Base-by-base conservation (phyloP, 2,797 vertebrate genomes). In the Scyliorhinus canicula region DNA sequence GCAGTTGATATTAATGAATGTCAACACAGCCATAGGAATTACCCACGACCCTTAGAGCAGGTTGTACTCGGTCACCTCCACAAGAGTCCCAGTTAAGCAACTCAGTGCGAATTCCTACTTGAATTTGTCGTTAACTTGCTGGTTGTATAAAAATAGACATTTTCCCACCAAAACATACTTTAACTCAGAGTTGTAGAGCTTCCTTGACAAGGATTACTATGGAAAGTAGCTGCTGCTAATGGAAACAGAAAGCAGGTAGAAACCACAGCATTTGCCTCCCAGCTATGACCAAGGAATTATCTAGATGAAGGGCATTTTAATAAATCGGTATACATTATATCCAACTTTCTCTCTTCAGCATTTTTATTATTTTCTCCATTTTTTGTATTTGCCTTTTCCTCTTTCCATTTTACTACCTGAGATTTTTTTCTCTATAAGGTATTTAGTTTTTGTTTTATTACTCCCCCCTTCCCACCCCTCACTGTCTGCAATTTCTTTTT, bases 91-190 rank as follows among this genome's bases (percentile, higher is more conserved):
- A 71, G 71, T 94, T 94, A n/a, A 71, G 93, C 67, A 94, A 67
- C 67, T 67, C 28, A 31, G 47, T 55, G 19, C 44, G 4, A 50
- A 71, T n/a, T 71, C 47, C 44, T 55, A 35, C 28, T 94, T 52
- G 47, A 94, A 74, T 9, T n/a, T n/a, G 44, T 93, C 16, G 65
- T 69, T 50, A 94, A 94, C 11, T 71, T 50, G 1, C 65, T n/a
- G 26, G 65, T 94, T 50, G 52, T 94, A 35, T 94, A 47, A 71
- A 71, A 74, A 94, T 94, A 94, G 31, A 35, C 65, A 69, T 50
- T 93, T 69, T 3, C 63, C 21, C 31, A 67, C 12, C 28, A 47
- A 93, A 67, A 44, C 28, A 35, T 24, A 31, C 12, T 71, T 69
- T 35, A 21, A 6, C 35, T 60, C 55, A 6, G 31, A 57, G 21